A percentile compares a stretch with the other conserved stretches of the same genome.
These are phyloP conservation scores for Leptodactylus fuscus DNA, from an alignment of 2,113 vertebrate genomes.

Conservation along the genomic window DNA sequence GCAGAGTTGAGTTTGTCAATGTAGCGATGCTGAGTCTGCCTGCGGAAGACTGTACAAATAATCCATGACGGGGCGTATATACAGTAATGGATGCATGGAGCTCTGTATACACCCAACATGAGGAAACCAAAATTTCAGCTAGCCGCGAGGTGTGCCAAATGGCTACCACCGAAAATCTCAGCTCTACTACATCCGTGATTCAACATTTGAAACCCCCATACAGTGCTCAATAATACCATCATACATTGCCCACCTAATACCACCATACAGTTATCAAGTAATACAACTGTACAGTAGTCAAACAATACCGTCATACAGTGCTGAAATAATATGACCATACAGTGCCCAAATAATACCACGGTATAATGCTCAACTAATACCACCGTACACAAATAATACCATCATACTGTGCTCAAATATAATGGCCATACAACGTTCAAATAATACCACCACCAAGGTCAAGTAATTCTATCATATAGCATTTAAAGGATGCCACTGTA, in stretches of 20 bases:
- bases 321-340: not conserved
- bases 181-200: no score
- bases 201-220: no score
- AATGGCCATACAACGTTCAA: not conserved
- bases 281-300: not conserved
- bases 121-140: no score
- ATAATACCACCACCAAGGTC: not conserved
- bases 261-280: not conserved
- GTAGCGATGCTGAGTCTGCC: no score
- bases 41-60: no score
- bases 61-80: no score
- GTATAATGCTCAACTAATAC: no score
- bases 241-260: no score
- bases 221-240: not conserved
- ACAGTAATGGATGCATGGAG: no score
- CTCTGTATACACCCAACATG: no score
- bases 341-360: not conserved
- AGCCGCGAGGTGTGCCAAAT: no score
- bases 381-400: not conserved
- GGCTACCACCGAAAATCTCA: no score
- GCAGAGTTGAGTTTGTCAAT: not conserved
- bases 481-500: not conserved
- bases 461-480: not conserved
- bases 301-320: not conserved
- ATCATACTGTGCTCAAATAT: not conserved